Conservation (phyloP, 1,140 invertebrate species). For the Leguminivora glycinivorella region DNA sequence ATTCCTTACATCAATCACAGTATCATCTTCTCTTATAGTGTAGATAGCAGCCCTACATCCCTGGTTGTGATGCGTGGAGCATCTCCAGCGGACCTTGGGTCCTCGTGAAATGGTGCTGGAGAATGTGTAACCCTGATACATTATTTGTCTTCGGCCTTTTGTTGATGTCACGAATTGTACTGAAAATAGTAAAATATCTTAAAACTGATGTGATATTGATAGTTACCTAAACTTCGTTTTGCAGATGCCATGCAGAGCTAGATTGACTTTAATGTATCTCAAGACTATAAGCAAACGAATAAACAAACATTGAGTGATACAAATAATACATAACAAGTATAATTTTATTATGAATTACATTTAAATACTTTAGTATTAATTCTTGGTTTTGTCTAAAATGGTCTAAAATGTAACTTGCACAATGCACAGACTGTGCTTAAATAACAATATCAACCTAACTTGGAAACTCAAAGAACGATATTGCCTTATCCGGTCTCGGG, state of each 20-base stretch:
- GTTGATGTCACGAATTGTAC: slow-evolving; percentile 14
- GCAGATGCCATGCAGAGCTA: too few relatives aligned
- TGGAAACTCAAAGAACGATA: neutral
- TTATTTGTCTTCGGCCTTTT: slow-evolving; percentile 5
- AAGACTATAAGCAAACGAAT: too few relatives aligned
- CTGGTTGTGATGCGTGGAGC: slow-evolving; percentile 44
- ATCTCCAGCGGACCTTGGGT: slow-evolving; percentile 40
- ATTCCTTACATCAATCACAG: slow-evolving; percentile 33
- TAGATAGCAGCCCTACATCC: slow-evolving; percentile 29
- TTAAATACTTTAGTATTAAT: too few relatives aligned
- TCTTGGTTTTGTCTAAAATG: too few relatives aligned
- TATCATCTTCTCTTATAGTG: slow-evolving; percentile 4
- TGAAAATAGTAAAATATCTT: neutral
- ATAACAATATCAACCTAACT: neutral
- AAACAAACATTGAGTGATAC: too few relatives aligned
- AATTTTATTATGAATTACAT: too few relatives aligned
- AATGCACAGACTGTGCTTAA: too few relatives aligned
- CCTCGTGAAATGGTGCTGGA: slow-evolving; percentile 13
- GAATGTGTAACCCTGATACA: neutral
- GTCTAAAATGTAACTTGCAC: too few relatives aligned
- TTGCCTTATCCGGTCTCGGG: neutral
- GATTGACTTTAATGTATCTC: too few relatives aligned
- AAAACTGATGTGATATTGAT: too few relatives aligned
- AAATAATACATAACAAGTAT: too few relatives aligned
- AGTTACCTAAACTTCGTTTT: too few relatives aligned